Evolutionary conservation across 2,888 invertebrate genomes (phyloP).

Genomic region (Sinhomidia bicolor): DNA sequence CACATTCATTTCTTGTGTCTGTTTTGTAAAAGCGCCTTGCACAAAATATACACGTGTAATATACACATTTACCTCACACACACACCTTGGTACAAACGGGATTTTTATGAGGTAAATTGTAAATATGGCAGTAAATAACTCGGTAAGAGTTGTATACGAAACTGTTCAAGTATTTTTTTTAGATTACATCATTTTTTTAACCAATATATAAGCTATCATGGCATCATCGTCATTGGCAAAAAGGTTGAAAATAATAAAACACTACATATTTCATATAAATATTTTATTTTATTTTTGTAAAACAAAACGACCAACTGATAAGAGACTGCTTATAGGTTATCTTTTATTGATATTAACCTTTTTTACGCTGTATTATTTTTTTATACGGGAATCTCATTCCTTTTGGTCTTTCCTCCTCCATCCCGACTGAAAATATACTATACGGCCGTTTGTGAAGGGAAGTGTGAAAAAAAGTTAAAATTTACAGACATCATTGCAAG

Average conservation of each 20-base stretch:
- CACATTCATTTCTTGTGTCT: background rate
- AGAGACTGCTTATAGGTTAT: background rate
- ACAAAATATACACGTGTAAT: background rate
- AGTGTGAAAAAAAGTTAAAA: conserved; percentile 66
- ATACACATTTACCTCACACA: too few relatives aligned
- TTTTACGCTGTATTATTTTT: too few relatives aligned
- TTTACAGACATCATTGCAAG: conserved; percentile 78
- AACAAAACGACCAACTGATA: background rate
- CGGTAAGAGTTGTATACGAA: background rate
- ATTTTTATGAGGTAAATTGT: conserved; percentile 41
- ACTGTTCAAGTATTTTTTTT: background rate
- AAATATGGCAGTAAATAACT: conserved; percentile 44
- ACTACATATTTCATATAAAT: background rate
- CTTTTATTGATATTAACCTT: background rate
- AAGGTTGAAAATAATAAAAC: background rate
- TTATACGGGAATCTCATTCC: background rate
- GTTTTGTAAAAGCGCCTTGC: background rate
- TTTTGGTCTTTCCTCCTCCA: background rate
- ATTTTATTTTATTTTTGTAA: background rate
- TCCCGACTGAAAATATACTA: conserved; percentile 74
- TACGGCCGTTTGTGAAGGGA: conserved; percentile 70
- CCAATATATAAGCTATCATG: background rate
- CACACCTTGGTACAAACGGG: conserved; percentile 22
- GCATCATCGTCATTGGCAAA: background rate
- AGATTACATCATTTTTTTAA: background rate